These are phyloP conservation scores for Lithosia quadra DNA, from an alignment of 2,888 invertebrate species.

Conservation along the genomic window DNA sequence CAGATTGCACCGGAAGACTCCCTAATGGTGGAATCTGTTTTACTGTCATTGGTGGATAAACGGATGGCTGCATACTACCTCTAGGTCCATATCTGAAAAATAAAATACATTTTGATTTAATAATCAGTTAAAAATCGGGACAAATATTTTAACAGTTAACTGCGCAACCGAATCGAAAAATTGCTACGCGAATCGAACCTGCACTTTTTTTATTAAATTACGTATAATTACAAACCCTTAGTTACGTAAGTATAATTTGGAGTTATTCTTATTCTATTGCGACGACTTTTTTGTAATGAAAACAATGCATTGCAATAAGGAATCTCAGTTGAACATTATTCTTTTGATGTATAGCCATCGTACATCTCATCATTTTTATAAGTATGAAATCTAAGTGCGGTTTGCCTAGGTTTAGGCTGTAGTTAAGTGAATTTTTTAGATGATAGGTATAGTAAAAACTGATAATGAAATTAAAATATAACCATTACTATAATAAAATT, in stretches of 20 bases:
- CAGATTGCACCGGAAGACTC: constrained; percentile 64
- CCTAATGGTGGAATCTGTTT: constrained; percentile 74
- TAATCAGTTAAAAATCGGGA: background rate
- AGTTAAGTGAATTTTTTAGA: background rate
- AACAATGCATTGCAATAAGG: background rate
- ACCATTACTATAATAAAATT: background rate
- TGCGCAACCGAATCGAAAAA: constrained; percentile 15
- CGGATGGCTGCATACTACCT: constrained; percentile 69
- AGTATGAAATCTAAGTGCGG: too few species aligned
- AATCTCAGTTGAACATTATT: background rate
- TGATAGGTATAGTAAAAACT: background rate
- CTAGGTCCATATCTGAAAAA: constrained; percentile 81
- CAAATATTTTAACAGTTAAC: background rate
- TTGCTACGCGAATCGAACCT: constrained; percentile 69
- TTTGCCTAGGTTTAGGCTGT: background rate
- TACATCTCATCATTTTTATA: background rate
- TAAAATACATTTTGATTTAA: constrained; percentile 34
- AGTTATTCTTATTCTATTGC: too few species aligned
- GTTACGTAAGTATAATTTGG: too few species aligned
- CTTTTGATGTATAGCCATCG: background rate
- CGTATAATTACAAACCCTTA: background rate
- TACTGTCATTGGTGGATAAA: constrained; percentile 70
- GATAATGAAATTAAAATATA: background rate
- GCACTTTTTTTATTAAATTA: constrained; percentile 14
- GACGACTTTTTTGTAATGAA: background rate